Evolutionary conservation across 30 jellyfish, hydroid and myxozoan species (phyloP), one percentile per base, ranked within the genome.

Genomic region (Hydra vulgaris): DNA sequence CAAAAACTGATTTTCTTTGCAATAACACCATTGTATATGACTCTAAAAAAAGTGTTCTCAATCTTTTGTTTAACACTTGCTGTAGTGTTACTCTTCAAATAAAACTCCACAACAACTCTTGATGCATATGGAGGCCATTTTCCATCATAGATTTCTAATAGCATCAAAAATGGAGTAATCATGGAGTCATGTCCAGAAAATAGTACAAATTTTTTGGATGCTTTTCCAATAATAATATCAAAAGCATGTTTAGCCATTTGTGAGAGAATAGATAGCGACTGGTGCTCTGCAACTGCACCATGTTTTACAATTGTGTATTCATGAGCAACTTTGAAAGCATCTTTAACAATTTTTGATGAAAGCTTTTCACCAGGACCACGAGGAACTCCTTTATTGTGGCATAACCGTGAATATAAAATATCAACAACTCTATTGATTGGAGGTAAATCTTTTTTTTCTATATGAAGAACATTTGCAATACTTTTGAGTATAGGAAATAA

Each of bases 41-140:
- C 87, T 80, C 84, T 74, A 19, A 80, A 80, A 80, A 27, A 80
- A 1, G 87, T 70, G 7, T 68, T 18, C 66, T 67, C 23, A 8
- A 80, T 66, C 54, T 78, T 78, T 24, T 78, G 22, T 18, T 53
- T 78, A 1, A 78, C 27, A 68, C 75, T 68, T 20, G 8, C 61
- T 19, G 8, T 3, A 4, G 7, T 73, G 72, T 73, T 26, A 16
- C 70, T 71, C 23, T 23, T n/a, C 21, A 24, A 17, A 68, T 61
- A 94, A 73, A 94, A 27, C 73, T 94, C 99, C 78, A 94, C 70
- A 5, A 94, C 88, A 5, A 94, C 80, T 56, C 99, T 84, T 0
- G 99, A 94, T 25, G 99, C 99, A 79, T 88, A 94, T 18, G 96
- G 96, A 24, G 99, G 99, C 99, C 99, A 94, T 40, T 83, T 88